Evolutionary conservation across 2,113 vertebrate genomes (phyloP).

Genomic region (Epinephelus cyanopodus): DNA sequence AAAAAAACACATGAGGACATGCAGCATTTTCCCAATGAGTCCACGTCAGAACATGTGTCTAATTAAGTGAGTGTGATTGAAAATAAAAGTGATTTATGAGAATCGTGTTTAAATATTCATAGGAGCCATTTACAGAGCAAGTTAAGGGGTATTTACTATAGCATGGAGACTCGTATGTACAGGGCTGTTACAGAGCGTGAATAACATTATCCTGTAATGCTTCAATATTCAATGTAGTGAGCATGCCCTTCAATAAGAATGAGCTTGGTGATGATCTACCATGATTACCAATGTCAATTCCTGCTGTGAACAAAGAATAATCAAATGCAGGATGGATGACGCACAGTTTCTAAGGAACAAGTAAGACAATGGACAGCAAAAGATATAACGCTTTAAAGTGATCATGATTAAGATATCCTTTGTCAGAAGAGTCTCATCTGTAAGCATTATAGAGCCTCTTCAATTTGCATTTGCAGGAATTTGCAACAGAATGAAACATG

Average conservation of each 20-base stretch:
- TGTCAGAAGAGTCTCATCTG: background rate
- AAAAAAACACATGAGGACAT: slow-evolving; percentile 18
- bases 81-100: slow-evolving; percentile 1
- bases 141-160: background rate
- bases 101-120: background rate
- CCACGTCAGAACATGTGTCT: background rate
- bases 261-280: slow-evolving; percentile 32
- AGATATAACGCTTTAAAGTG: slow-evolving; percentile 1
- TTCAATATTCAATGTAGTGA: slow-evolving; percentile 13
- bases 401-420: slow-evolving; percentile 15
- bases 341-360: slow-evolving; percentile 22
- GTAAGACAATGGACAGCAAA: background rate
- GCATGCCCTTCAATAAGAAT: slow-evolving; percentile 34
- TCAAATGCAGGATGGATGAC: slow-evolving; percentile 27
- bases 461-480: background rate
- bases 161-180: background rate
- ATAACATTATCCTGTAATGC: background rate
- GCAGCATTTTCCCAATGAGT: background rate
- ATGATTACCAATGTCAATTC: slow-evolving; percentile 45
- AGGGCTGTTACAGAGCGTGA: background rate
- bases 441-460: background rate
- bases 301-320: slow-evolving; percentile 56
- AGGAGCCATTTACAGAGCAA: background rate
- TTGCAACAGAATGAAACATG: background rate
- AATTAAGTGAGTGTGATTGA: background rate